Base-by-base conservation (phyloP, 2,113 vertebrate species). In the Pseudorhombus dupliciocellatus region DNA sequence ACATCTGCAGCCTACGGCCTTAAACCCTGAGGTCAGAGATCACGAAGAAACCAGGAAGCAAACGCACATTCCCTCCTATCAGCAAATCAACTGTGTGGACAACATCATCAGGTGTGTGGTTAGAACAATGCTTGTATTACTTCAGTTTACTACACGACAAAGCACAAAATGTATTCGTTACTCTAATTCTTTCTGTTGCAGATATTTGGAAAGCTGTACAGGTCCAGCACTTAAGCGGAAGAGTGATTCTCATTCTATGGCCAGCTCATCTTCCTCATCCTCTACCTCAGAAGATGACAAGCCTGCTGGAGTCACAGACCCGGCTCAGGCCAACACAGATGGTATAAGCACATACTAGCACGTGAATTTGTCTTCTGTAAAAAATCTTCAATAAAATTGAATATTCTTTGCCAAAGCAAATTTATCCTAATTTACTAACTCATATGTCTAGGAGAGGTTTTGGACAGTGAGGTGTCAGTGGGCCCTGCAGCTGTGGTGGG, bases 1-100 rank as follows among this genome's bases (percentile, higher is more conserved):
- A 22, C 66, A 52, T 40, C 63, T 72, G n/a, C 74, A 54, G 40
- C 84, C 72, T 0, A 2, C 72, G 0, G 26, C 79, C 48, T 85
- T 85, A 75, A 91, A 85, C 10, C 66, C 74, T 8, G 80, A 84
- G 28, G 50, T 86, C 34, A 69, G 84, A 77, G 89, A 86, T 56
- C 81, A 68, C 31, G 88, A 91, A 25, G 89, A 88, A 15, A 78
- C 88, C 66, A 91, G 92, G 77, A 94, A 87, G 68, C 90, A 88
- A 70, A 66, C 88, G 0, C 90, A 22, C 62, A 77, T 95, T 89
- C 95, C 95, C 14, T 96, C 95, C 11, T 97, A 97, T 80, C 97
- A 97, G 86, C 96, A 97, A 72, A 96, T 97, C 70, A 96, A 95
- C 85, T 97, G 94, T 85, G 94, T 96, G 46, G 94, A 97, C 70